These are phyloP conservation scores for Delphinus delphis DNA, from an alignment of 2,113 vertebrate genomes.

Conservation along the genomic window DNA sequence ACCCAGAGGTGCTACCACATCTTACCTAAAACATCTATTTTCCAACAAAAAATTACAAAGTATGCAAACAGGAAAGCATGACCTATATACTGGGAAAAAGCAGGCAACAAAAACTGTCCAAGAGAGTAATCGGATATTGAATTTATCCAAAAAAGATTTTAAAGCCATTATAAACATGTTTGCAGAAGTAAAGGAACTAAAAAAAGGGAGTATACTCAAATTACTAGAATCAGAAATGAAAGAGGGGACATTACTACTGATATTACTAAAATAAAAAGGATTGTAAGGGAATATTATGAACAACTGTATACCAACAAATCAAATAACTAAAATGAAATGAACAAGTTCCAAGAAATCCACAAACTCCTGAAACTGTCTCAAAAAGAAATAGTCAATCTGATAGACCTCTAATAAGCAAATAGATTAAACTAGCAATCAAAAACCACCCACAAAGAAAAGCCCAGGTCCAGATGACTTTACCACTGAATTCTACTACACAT, in stretches of 20 bases:
- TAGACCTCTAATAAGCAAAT: not conserved
- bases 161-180: not conserved
- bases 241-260: not conserved
- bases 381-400: not conserved
- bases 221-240: not conserved
- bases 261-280: not conserved
- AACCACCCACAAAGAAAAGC: not conserved
- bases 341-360: not conserved
- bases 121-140: not conserved
- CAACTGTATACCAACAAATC: not conserved
- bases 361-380: not conserved
- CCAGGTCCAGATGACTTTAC: not conserved
- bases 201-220: not conserved
- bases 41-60: not conserved
- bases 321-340: not conserved
- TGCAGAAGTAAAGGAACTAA: not conserved
- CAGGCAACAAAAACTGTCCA: not conserved
- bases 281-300: not conserved
- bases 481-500: not conserved
- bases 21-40: not conserved
- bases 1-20: not conserved
- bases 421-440: not conserved
- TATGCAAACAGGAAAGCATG: not conserved
- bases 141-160: not conserved
- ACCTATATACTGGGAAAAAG: not conserved